These are phyloP conservation scores for Larimichthys polyactis DNA, from an alignment of 2,113 vertebrate genomes.

Conservation along the genomic window DNA sequence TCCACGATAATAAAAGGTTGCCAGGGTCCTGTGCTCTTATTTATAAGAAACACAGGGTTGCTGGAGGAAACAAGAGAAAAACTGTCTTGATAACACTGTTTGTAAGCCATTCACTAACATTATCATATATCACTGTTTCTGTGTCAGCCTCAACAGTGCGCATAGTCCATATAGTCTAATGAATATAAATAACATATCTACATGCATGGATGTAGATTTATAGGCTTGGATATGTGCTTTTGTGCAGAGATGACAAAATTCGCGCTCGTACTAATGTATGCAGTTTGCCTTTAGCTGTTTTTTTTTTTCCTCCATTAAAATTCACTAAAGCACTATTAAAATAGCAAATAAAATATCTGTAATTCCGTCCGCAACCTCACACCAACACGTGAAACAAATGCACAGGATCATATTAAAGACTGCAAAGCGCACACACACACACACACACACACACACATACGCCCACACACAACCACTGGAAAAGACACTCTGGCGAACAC, in stretches of 20 bases:
- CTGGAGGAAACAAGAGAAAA: neutral
- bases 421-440: constrained; percentile 8
- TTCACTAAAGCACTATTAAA: neutral
- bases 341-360: constrained; percentile 12
- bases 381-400: constrained; percentile 5
- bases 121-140: neutral
- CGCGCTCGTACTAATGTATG: neutral
- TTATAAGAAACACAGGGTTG: neutral
- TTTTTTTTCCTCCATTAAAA: neutral
- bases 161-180: too few relatives aligned
- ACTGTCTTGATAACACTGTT: neutral
- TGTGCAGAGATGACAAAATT: neutral
- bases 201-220: neutral
- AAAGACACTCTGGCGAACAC: constrained; percentile 67
- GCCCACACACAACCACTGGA: constrained; percentile 55
- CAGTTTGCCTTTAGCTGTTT: constrained; percentile 26
- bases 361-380: neutral
- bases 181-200: neutral
- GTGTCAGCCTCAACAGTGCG: neutral
- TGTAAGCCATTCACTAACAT: neutral
- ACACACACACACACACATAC: constrained; percentile 20
- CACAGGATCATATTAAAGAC: constrained; percentile 37
- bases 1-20: neutral
- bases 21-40: neutral
- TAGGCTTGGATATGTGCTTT: neutral